Evolutionary conservation across 2,888 invertebrate species (phyloP).

Genomic region (Caenorhabditis japonica): DNA sequence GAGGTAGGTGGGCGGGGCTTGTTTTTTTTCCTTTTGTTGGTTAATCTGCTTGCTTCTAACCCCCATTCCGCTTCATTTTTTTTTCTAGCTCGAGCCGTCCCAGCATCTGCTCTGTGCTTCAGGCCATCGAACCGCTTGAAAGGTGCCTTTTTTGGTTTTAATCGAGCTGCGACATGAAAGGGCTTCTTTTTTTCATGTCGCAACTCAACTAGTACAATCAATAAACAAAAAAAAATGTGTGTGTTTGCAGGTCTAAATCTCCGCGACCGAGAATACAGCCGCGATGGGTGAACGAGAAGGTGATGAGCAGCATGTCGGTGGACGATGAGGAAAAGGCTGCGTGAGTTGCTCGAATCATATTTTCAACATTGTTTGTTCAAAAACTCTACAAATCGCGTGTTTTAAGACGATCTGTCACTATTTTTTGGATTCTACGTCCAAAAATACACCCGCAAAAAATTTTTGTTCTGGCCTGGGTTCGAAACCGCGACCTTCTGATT

Average conservation of each 20-base stretch:
- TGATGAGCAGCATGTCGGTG: constrained; percentile 74
- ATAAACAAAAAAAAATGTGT: too few species aligned
- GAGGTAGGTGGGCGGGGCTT: constrained; percentile 5
- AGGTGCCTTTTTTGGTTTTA: constrained; percentile 31
- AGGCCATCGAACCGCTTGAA: constrained; percentile 50
- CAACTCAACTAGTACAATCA: too few species aligned
- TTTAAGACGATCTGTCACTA: too few species aligned
- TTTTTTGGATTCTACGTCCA: too few species aligned
- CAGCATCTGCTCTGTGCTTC: constrained; percentile 54
- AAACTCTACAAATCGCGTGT: neutral
- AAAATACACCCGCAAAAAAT: too few species aligned
- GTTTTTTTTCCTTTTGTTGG: too few species aligned
- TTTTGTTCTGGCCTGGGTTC: too few species aligned
- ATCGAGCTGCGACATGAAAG: neutral
- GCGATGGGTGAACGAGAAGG: constrained; percentile 76
- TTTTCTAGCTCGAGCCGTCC: constrained; percentile 49
- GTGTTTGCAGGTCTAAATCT: constrained; percentile 72
- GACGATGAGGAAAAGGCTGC: constrained; percentile 67
- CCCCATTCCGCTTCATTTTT: constrained; percentile 4
- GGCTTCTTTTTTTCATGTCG: constrained; percentile 32
- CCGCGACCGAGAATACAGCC: constrained; percentile 75
- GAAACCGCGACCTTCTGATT: too few species aligned
- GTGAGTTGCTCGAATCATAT: constrained; percentile 23
- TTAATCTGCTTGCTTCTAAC: constrained; percentile 7
- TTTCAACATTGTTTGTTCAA: neutral